Conservation (phyloP, 2,113 vertebrate species). For the Burhinus oedicnemus region DNA sequence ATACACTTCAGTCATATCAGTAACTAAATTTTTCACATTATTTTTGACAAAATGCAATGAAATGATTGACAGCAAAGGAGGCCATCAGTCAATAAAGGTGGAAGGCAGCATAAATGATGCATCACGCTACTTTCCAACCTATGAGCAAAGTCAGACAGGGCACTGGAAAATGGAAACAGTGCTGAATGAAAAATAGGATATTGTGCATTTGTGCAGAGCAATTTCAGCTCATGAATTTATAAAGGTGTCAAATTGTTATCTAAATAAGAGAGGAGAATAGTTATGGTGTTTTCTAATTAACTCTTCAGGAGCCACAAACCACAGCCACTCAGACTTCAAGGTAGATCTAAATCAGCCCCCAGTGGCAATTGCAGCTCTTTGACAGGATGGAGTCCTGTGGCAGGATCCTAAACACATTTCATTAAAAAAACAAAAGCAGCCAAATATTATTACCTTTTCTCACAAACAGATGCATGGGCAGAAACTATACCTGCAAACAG, state of each 20-base stretch:
- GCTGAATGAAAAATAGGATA: slow-evolving; percentile 46
- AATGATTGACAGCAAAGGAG: slow-evolving; percentile 54
- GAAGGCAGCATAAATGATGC: slow-evolving; percentile 65
- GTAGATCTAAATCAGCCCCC: neutral
- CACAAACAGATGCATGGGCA: neutral
- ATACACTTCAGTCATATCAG: neutral
- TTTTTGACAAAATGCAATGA: slow-evolving; percentile 36
- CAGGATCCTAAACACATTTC: neutral
- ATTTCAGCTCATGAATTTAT: slow-evolving; percentile 53
- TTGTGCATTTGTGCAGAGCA: neutral
- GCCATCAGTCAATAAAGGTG: slow-evolving; percentile 53
- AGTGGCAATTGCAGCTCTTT: neutral
- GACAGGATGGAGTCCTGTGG: neutral
- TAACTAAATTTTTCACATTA: neutral
- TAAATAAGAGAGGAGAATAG: neutral
- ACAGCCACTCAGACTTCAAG: neutral
- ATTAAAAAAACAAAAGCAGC: neutral
- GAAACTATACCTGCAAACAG: neutral
- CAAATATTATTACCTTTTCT: neutral
- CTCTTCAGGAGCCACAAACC: neutral
- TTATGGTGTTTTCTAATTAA: slow-evolving; percentile 6
- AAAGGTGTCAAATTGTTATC: slow-evolving; percentile 20
- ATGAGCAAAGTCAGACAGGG: slow-evolving; percentile 55
- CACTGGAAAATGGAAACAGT: slow-evolving; percentile 28
- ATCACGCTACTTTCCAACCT: slow-evolving; percentile 30